phyloP scores from a whole-genome alignment of 2,888 invertebrate species.

The Acheta domesticus region DNA sequence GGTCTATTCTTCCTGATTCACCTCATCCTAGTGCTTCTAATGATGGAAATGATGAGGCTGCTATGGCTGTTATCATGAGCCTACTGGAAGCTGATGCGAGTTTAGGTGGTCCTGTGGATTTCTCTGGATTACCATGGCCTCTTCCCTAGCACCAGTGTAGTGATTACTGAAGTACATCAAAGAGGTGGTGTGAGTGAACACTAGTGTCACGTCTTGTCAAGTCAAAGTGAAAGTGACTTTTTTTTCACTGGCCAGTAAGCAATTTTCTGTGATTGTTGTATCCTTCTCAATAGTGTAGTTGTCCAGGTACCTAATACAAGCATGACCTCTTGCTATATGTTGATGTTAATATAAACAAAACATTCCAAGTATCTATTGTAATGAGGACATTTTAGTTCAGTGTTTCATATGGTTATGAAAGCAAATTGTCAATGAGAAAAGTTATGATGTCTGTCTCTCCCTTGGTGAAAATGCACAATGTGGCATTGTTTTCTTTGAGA shows the following conservation, averaged over 20 bases:
- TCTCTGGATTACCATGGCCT: conserved; percentile 82
- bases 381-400: background rate
- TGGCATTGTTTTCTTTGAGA: background rate
- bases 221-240: background rate
- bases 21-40: conserved; percentile 50
- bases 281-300: conserved; percentile 3
- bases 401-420: background rate
- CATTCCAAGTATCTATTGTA: background rate
- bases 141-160: conserved; percentile 60
- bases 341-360: background rate
- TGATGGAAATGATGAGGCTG: conserved; percentile 82
- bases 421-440: background rate
- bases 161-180: background rate
- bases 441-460: background rate
- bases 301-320: background rate
- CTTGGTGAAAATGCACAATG: background rate
- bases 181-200: background rate
- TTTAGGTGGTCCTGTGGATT: conserved; percentile 81
- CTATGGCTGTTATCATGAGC: conserved; percentile 91
- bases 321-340: background rate
- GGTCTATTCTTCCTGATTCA: conserved; percentile 47
- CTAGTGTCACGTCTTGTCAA: background rate
- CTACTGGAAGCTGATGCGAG: conserved; percentile 85
- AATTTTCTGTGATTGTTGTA: background rate
- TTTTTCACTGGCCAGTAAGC: conserved; percentile 6